Evolutionary conservation across 2,888 invertebrate genomes (phyloP), one percentile per base, ranked within the genome.

Genomic region (Epiblema foenella): DNA sequence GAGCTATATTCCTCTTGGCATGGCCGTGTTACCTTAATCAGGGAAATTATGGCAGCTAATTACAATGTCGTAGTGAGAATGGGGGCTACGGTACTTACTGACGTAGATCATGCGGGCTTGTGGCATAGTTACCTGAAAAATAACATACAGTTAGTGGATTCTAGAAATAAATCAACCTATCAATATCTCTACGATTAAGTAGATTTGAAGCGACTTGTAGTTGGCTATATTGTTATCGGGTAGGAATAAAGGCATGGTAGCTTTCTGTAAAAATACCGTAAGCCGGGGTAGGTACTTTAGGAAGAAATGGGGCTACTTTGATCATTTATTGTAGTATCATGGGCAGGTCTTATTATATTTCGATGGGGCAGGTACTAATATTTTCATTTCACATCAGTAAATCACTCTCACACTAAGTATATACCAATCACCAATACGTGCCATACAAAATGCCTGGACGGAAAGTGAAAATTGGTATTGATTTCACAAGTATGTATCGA

Each of bases 91-190:
- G 49, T 42, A 70, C 54, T 70, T 60, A 70, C 69, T 65, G 64
- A 51, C n/a, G 63, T 9, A 12, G 24, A 17, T 29, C n/a, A 64
- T 64, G 24, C 17, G 18, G 42, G 52, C 7, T 12, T 49, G 49
- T 42, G 37, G 65, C 42, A 66, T 59, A 70, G 18, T 70, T 70
- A 70, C 70, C 70, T 70, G 70, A 65, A 66, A 70, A 59, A 10
- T 24, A 60, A 59, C 11, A 60, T n/a, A 59, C 12, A 8, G n/a
- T 46, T 58, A 64, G 33, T 18, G 7, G 59, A 15, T 10, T 54
- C 37, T 10, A 39, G 15, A 39, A 20, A 17, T 9, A 17, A 51
- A 1, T 11, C 29, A 29, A 29, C 29, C 3, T 54, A 15, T 20
- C 17, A 18, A 51, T 18, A 51, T 33, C 33, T 33, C 33, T 8